phyloP scores from a whole-genome alignment of 2,113 vertebrate genomes.

The Cyanistes caeruleus region DNA sequence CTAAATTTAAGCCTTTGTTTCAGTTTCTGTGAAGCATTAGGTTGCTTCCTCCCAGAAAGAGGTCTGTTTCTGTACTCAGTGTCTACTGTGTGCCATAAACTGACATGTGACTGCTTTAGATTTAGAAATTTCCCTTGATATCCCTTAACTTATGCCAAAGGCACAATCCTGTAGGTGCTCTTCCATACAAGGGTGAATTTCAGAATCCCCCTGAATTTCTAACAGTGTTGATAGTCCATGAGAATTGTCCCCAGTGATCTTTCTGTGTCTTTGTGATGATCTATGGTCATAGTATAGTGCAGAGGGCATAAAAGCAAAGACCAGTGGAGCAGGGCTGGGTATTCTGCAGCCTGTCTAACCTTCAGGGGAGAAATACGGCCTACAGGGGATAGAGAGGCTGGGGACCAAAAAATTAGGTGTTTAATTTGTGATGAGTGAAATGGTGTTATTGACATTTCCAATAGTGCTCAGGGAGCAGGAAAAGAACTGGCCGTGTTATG shows the following conservation, averaged over 20 bases:
- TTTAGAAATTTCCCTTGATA: background rate
- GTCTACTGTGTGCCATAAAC: background rate
- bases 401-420: background rate
- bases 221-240: background rate
- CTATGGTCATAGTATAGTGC: background rate
- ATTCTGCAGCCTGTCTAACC: background rate
- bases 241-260: background rate
- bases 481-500: conserved; percentile 98
- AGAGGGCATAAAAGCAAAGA: background rate
- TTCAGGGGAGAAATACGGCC: background rate
- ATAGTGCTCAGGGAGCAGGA: conserved; percentile 91
- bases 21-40: background rate
- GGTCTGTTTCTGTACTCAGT: background rate
- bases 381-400: background rate
- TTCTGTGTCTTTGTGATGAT: background rate
- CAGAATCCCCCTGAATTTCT: background rate
- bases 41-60: background rate
- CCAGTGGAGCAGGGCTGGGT: background rate
- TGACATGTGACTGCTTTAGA: background rate
- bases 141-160: background rate
- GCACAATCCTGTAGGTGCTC: background rate
- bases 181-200: background rate
- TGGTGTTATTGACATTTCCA: background rate
- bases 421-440: background rate
- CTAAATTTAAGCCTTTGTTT: background rate